Evolutionary conservation across 2,797 vertebrate species (phyloP).

Genomic region (Amphiprion clarkii): DNA sequence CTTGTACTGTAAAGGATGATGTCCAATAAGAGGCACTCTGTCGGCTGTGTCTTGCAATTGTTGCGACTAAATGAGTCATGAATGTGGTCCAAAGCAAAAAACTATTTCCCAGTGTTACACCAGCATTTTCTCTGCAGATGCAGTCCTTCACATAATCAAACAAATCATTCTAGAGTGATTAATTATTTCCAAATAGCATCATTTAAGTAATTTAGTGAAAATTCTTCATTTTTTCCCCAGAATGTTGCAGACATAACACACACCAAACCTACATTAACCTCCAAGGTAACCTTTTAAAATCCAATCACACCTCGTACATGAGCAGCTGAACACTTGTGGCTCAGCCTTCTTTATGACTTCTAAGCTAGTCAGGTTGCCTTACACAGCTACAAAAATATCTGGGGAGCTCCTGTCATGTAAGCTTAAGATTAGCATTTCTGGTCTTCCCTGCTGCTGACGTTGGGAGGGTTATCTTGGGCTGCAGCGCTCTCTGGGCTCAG

Average conservation of each 20-base stretch:
- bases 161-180: too few relatives aligned
- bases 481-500: neutral
- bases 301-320: neutral
- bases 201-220: too few relatives aligned
- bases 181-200: too few relatives aligned
- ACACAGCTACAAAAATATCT: slow-evolving; percentile 57
- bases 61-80: too few relatives aligned
- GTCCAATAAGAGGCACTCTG: too few relatives aligned
- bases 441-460: slow-evolving; percentile 57
- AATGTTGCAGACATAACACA: neutral
- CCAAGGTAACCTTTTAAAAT: slow-evolving; percentile 46
- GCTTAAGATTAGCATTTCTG: slow-evolving; percentile 77
- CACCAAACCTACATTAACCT: slow-evolving; percentile 1
- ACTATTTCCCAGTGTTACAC: too few relatives aligned
- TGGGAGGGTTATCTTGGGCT: slow-evolving; percentile 37
- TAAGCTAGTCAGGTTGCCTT: slow-evolving; percentile 53
- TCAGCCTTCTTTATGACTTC: slow-evolving; percentile 4
- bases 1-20: too few relatives aligned
- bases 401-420: slow-evolving; percentile 59
- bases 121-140: too few relatives aligned
- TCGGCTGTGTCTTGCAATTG: too few relatives aligned
- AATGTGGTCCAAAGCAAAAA: too few relatives aligned
- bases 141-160: too few relatives aligned
- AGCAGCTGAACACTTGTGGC: slow-evolving; percentile 3
- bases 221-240: too few relatives aligned